phyloP scores from a whole-genome alignment of 2,888 invertebrate genomes.

The Synanthedon formicaeformis region DNA sequence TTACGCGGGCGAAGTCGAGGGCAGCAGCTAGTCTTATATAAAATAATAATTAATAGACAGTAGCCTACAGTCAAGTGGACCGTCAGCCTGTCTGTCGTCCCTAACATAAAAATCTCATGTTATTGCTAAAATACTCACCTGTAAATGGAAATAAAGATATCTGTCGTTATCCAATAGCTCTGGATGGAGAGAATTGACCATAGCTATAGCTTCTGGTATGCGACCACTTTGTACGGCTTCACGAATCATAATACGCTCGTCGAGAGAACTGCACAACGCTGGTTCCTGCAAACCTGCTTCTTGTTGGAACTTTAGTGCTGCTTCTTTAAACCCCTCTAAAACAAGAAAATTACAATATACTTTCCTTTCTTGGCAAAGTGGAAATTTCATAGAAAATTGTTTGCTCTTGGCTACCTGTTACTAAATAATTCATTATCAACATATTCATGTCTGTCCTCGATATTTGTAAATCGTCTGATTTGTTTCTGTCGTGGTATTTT shows the following conservation, averaged over 20 bases:
- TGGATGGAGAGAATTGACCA: slow-evolving; percentile 95
- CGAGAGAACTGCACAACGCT: slow-evolving; percentile 78
- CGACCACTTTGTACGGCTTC: slow-evolving; percentile 94
- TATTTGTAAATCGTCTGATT: slow-evolving; percentile 82
- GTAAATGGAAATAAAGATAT: slow-evolving; percentile 94
- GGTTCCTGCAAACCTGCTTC: slow-evolving; percentile 83
- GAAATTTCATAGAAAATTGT: too few relatives aligned
- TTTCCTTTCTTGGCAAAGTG: too few relatives aligned
- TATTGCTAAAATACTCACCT: slow-evolving; percentile 60
- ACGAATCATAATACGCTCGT: slow-evolving; percentile 91
- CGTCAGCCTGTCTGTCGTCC: too few relatives aligned
- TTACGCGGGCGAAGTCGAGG: too few relatives aligned
- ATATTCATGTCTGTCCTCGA: slow-evolving; percentile 95
- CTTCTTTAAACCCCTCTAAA: slow-evolving; percentile 94
- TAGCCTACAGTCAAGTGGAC: too few relatives aligned
- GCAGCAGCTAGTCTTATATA: too few relatives aligned
- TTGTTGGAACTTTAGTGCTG: slow-evolving; percentile 94
- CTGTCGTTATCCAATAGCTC: slow-evolving; percentile 95
- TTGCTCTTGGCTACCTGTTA: slow-evolving; percentile 78
- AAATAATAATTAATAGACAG: too few relatives aligned
- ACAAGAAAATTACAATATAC: slow-evolving; percentile 4
- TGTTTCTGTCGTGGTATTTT: slow-evolving; percentile 77
- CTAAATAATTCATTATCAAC: slow-evolving; percentile 98
- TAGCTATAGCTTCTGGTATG: slow-evolving; percentile 91
- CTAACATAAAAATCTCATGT: too few relatives aligned